phyloP scores from a whole-genome alignment of 2,113 vertebrate genomes.

The Potamarius usumacintae region DNA sequence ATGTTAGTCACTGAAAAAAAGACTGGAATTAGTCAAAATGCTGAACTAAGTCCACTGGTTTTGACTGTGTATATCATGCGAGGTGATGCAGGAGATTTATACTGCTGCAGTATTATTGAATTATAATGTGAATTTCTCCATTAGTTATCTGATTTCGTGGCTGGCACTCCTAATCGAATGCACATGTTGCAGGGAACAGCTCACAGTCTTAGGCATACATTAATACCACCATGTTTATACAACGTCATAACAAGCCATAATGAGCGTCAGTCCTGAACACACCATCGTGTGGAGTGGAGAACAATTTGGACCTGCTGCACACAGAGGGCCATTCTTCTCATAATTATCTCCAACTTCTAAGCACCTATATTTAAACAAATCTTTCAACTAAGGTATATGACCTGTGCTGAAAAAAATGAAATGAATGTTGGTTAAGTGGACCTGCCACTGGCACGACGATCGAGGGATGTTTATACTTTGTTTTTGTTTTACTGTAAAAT shows the following conservation, averaged over 20 bases:
- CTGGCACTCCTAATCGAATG: slow-evolving; percentile 28
- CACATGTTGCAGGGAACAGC: slow-evolving; percentile 35
- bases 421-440: slow-evolving; percentile 6
- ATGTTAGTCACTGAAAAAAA: slow-evolving; percentile 24
- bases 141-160: slow-evolving; percentile 28
- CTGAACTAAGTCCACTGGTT: slow-evolving; percentile 15
- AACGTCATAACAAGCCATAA: slow-evolving; percentile 30
- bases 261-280: not conserved
- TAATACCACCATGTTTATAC: slow-evolving; percentile 32
- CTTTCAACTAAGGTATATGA: not conserved
- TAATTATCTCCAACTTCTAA: not conserved
- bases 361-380: slow-evolving; percentile 13
- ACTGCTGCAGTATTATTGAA: not conserved
- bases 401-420: slow-evolving; percentile 22
- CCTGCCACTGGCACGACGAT: not conserved
- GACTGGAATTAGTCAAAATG: not conserved
- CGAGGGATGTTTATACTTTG: not conserved
- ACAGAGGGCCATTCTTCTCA: slow-evolving; percentile 27
- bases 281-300: not conserved
- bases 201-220: slow-evolving; percentile 14
- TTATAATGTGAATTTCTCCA: slow-evolving; percentile 35
- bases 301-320: not conserved
- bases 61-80: not conserved
- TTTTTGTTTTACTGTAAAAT: slow-evolving; percentile 10
- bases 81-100: not conserved